A percentile compares a stretch with the other conserved stretches of the same genome.
Evolutionary conservation across 2,113 vertebrate species (phyloP).

Genomic region (Paracanthobrama guichenoti): DNA sequence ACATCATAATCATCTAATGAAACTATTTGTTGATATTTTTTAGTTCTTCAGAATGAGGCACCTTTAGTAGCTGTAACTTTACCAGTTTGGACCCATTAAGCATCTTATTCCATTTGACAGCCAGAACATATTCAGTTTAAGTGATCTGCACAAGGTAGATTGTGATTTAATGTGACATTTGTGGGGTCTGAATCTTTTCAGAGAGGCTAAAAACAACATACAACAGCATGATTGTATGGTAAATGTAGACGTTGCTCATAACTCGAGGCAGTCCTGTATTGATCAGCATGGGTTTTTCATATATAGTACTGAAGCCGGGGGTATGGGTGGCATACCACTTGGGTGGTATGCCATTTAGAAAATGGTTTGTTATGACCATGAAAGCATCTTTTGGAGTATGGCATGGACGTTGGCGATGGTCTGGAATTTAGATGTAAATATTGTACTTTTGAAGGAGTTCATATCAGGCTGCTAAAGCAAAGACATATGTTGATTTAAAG

Average conservation of each 20-base stretch:
- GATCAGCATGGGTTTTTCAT: not conserved
- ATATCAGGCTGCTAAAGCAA: not conserved
- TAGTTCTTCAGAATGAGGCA: not conserved
- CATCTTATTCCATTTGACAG: not conserved
- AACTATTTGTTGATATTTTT: not conserved
- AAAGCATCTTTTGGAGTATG: not conserved
- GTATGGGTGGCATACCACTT: not conserved
- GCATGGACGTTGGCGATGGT: not conserved
- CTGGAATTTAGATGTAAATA: constrained; percentile 19
- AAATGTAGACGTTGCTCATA: not conserved
- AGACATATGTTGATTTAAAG: not conserved
- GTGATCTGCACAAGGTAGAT: not conserved
- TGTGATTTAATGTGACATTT: not conserved
- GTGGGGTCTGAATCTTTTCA: not conserved
- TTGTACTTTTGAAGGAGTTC: not conserved
- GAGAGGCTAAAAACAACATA: not conserved
- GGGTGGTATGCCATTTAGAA: constrained; percentile 1
- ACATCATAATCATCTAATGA: not conserved
- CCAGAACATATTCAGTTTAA: not conserved
- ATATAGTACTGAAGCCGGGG: not conserved
- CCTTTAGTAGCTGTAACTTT: not conserved
- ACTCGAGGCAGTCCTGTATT: not conserved
- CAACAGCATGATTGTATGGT: not conserved
- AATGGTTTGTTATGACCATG: not conserved
- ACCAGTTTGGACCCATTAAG: not conserved